Evolutionary conservation across 2,113 vertebrate genomes (phyloP).

Genomic region (Tachycineta bicolor): DNA sequence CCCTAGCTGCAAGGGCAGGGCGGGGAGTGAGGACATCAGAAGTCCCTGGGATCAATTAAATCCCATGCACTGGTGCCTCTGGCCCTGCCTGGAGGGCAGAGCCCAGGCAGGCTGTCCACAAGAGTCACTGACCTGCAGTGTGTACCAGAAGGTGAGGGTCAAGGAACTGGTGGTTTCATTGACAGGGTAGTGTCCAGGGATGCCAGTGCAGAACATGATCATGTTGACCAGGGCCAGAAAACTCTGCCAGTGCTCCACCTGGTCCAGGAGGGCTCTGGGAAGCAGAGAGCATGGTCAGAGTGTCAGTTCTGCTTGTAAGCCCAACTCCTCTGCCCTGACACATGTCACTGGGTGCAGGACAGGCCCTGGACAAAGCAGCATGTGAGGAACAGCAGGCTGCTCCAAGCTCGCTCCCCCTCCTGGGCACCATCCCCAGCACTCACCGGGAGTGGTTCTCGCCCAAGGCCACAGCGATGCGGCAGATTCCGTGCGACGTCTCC

Average conservation of each 20-base stretch:
- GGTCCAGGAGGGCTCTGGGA: conserved; percentile 91
- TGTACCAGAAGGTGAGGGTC: conserved; percentile 98
- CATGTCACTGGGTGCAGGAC: neutral
- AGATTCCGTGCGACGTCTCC: conserved; percentile 97
- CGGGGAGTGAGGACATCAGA: accelerated
- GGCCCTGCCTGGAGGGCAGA: neutral
- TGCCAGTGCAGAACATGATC: conserved; percentile 99
- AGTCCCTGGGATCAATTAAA: neutral
- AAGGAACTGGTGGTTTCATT: conserved; percentile 98
- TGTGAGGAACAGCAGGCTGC: neutral
- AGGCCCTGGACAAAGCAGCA: neutral
- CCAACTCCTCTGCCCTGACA: neutral
- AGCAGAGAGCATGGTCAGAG: neutral
- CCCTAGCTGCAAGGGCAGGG: accelerated
- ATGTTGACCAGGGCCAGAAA: conserved; percentile 98
- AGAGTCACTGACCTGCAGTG: conserved; percentile 81
- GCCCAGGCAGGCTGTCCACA: neutral
- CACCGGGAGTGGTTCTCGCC: conserved; percentile 98
- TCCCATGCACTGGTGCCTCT: neutral
- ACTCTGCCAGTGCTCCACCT: conserved; percentile 98
- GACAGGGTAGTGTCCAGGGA: conserved; percentile 97
- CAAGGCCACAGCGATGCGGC: conserved; percentile 91
- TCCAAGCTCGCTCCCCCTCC: neutral
- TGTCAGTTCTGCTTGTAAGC: neutral
- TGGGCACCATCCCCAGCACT: neutral